These are phyloP conservation scores for Sitta europaea DNA, from an alignment of 2,113 vertebrate genomes.

Conservation along the genomic window DNA sequence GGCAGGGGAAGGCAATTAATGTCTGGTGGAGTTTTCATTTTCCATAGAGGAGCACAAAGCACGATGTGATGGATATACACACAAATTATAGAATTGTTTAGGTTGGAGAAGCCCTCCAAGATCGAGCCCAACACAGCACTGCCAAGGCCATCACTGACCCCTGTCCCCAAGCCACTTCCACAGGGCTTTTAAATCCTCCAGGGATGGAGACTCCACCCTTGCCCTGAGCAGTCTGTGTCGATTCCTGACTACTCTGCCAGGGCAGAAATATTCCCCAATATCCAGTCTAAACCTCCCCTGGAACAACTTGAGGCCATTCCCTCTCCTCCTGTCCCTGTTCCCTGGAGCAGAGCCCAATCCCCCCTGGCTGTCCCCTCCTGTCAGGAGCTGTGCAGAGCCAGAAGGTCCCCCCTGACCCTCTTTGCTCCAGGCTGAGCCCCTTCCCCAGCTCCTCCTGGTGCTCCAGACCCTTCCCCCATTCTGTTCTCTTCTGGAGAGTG, in stretches of 20 bases:
- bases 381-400: neutral
- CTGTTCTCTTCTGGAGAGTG: neutral
- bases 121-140: accelerated
- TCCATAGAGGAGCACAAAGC: neutral
- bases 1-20: neutral
- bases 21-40: neutral
- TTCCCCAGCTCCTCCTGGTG: accelerated
- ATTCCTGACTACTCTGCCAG: neutral
- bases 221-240: neutral
- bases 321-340: accelerated
- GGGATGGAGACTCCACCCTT: accelerated
- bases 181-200: accelerated
- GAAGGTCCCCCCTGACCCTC: neutral
- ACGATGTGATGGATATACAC: neutral
- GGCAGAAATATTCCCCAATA: neutral
- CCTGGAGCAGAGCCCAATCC: accelerated
- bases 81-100: neutral
- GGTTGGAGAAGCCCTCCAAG: neutral
- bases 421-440: neutral
- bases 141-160: neutral
- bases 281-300: neutral
- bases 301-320: accelerated
- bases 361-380: accelerated
- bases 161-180: neutral
- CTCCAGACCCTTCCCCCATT: neutral